phyloP scores from a whole-genome alignment of 2,113 vertebrate genomes.

The Spea bombifrons region DNA sequence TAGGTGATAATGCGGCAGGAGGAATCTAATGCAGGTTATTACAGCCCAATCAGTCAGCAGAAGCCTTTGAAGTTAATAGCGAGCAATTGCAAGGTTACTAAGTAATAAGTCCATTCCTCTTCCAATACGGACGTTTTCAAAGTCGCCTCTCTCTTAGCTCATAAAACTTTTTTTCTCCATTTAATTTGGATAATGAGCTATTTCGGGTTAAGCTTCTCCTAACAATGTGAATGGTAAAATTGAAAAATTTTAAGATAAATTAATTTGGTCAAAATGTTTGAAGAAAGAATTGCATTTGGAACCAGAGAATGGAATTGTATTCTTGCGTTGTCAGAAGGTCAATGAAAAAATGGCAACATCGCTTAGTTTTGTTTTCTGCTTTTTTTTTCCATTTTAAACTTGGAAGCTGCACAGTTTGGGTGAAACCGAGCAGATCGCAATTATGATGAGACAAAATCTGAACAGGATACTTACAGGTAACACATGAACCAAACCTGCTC shows the following conservation, averaged over 20 bases:
- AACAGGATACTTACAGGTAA: too few relatives aligned
- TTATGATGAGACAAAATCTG: too few relatives aligned
- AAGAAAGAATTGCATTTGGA: background rate
- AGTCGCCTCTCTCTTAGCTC: too few relatives aligned
- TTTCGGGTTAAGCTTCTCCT: background rate
- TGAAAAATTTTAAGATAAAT: background rate
- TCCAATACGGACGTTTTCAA: too few relatives aligned
- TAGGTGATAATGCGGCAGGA: too few relatives aligned
- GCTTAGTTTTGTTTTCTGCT: background rate
- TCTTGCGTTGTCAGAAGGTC: slow-evolving; percentile 12
- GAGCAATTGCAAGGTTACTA: too few relatives aligned
- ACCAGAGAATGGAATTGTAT: background rate
- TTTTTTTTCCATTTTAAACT: slow-evolving; percentile 6
- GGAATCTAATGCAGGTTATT: too few relatives aligned
- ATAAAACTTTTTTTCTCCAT: background rate
- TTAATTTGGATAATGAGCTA: background rate
- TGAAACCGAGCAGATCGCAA: background rate
- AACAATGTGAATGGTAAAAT: background rate
- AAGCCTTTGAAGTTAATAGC: too few relatives aligned
- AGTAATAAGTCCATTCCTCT: too few relatives aligned
- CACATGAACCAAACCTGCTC: too few relatives aligned
- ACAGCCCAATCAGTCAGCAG: too few relatives aligned
- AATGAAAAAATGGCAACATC: slow-evolving; percentile 1
- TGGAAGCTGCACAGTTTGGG: background rate
- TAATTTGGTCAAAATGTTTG: background rate